Base-by-base conservation (phyloP, 2,113 vertebrate species). In the Podiceps cristatus region DNA sequence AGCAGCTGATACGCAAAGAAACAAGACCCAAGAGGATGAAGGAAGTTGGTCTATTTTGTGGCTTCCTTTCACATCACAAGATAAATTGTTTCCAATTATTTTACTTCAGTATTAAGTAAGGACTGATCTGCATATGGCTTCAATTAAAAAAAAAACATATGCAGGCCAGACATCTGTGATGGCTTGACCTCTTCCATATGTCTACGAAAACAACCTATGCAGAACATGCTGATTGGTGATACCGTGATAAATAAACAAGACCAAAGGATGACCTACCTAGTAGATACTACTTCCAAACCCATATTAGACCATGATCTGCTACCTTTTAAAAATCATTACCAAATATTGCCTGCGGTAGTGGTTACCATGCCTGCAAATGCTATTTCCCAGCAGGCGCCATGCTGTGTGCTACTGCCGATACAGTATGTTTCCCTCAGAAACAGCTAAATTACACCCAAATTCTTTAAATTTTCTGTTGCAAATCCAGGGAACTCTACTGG, bases 151-250 rank as follows among this genome's bases (percentile, higher is more conserved):
- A 49, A 1, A 37, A 37, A 37, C 67, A 37, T 22, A 55, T 24
- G 64, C 25, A 84, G 88, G 64, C 42, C 86, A 95, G 93, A 14
- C 63, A 86, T 84, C 91, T 91, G 81, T 25, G 67, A 53, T 50
- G 37, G 55, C 55, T 50, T 77, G 86, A 78, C 76, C 73, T 93
- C 86, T 22, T 84, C 89, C 86, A 44, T 80, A 59, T 59, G 64
- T 59, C 76, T 45, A 44, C 50, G 44, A 47, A 91, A 96, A 68
- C 50, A 79, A 76, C 86, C 67, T 52, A 44, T 31, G 62, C 15
- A 13, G 82, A 92, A 86, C 17, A 53, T 47, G 80, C 60, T 94
- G 86, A 29, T 2, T 29, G 66, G 42, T 18, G 42, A 84, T 24
- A 4, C 45, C 1, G 2, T 22, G 75, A 73, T 25, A 92, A 95